These are phyloP conservation scores for cattle (Bos taurus) DNA, from an alignment of 2,113 vertebrate genomes.

Conservation along the genomic window DNA sequence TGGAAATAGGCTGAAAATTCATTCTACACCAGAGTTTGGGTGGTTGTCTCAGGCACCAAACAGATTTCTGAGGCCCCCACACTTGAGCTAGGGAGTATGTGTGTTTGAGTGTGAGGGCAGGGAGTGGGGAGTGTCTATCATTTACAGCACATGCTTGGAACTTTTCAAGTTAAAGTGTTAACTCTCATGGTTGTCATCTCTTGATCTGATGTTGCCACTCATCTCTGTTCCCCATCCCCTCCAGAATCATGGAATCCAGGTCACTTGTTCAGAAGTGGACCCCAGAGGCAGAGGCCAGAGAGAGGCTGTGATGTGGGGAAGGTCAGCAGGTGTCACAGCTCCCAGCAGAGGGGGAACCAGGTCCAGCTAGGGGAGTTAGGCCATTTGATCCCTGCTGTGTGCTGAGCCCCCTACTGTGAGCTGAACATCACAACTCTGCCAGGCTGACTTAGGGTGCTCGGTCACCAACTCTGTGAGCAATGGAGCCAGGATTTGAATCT, in stretches of 20 bases:
- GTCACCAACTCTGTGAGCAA: background rate
- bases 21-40: background rate
- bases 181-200: constrained; percentile 9
- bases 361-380: background rate
- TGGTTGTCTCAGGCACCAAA: background rate
- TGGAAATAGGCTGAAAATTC: background rate
- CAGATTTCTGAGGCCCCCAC: background rate
- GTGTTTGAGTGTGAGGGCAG: background rate
- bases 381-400: background rate
- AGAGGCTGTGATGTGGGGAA: background rate
- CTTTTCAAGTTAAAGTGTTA: constrained; percentile 34
- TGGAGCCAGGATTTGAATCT: background rate
- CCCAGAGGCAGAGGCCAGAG: background rate
- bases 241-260: background rate
- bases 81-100: background rate
- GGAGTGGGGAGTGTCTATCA: background rate
- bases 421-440: background rate
- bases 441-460: background rate
- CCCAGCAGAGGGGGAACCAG: background rate
- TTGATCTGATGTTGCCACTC: constrained; percentile 21
- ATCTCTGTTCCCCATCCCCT: background rate
- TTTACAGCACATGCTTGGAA: constrained; percentile 6
- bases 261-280: background rate
- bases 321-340: background rate
- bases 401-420: background rate